Base-by-base conservation (phyloP, 1,140 invertebrate genomes). In the Scylla paramamosain region DNA sequence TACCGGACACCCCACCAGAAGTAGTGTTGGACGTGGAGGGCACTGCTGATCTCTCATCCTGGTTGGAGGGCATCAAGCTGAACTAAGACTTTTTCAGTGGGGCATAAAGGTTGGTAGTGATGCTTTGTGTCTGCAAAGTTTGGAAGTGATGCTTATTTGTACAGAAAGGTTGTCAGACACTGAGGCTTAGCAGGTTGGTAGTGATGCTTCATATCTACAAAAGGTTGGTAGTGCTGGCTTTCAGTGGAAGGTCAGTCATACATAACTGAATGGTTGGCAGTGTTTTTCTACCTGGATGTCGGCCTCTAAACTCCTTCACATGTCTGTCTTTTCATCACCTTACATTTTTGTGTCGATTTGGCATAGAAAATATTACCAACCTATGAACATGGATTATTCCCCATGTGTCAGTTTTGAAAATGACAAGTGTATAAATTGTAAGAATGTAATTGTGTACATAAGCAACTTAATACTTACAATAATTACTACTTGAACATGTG, bases 11-110 rank as follows among this genome's bases (percentile, higher is more conserved):
- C 25, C 96, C 94, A 29, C 96, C 96, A 96, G 97, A 98, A 93
- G 97, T 98, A 48, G 96, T 98, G 90, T 97, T 98, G 96, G 97
- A 97, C 96, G 97, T 98, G 28, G 97, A 98, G 84, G 98, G 98
- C 29, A 98, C 98, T 10, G 98, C 97, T 96, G 98, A 99, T 97
- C 97, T 99, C 46, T 98, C 98, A 96, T 98, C 98, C 0, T 99
- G 98, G 98, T 98, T 99, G 96, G 98, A 98, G 97, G 98, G 98
- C 77, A 98, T 98, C 96, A 97, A 98, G 32, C 96, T 98, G 90
- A 97, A 97, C 96, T 97, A 20, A 77, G 25, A n/a, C 12, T 7
- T n/a, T 25, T 6, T 12, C 67, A n/a, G 25, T 7, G 67, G 1
- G n/a, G 6, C 67, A 3, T 77, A 77, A 77, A 20, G 67, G 20